phyloP scores from a whole-genome alignment of 1,140 invertebrate species.

The Drosophila carrolli region DNA sequence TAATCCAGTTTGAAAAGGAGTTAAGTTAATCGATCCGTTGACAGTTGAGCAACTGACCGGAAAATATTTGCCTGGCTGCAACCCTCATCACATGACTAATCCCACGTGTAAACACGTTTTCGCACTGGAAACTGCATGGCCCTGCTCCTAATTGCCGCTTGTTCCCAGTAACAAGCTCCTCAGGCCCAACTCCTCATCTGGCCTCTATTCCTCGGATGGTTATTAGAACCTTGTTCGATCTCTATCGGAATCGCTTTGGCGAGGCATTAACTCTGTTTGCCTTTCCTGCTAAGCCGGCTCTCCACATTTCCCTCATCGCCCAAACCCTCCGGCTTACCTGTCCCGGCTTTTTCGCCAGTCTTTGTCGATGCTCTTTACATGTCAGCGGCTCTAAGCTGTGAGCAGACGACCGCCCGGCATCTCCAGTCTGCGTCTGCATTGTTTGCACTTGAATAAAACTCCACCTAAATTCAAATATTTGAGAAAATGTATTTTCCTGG shows the following conservation, averaged over 20 bases:
- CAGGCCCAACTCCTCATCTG: constrained; percentile 1
- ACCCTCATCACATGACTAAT: constrained; percentile 60
- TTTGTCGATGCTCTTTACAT: constrained; percentile 77
- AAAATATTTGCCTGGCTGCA: constrained; percentile 24
- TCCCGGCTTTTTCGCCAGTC: constrained; percentile 31
- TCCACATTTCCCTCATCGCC: constrained; percentile 35
- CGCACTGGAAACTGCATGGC: constrained; percentile 42
- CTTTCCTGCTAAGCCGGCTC: constrained; percentile 56
- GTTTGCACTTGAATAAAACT: constrained; percentile 17
- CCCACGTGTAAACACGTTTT: constrained; percentile 63
- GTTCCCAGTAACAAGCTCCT: constrained; percentile 48
- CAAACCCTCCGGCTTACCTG: constrained; percentile 37
- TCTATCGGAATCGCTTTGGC: constrained; percentile 58
- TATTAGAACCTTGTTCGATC: constrained; percentile 73
- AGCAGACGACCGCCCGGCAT: constrained; percentile 49
- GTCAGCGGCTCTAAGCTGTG: constrained; percentile 68
- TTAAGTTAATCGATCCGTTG: constrained; percentile 53
- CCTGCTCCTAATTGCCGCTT: constrained; percentile 71
- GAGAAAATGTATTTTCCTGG: too few species aligned
- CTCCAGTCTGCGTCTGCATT: constrained; percentile 33
- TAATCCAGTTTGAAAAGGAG: constrained; percentile 38
- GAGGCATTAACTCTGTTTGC: constrained; percentile 66
- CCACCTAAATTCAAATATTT: not conserved
- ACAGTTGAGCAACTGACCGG: constrained; percentile 36
- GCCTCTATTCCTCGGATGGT: constrained; percentile 30